Evolutionary conservation across 92 coral and sea anemone genomes (phyloP), one percentile per base, ranked within the genome.

Genomic region (Phenganax marumi): DNA sequence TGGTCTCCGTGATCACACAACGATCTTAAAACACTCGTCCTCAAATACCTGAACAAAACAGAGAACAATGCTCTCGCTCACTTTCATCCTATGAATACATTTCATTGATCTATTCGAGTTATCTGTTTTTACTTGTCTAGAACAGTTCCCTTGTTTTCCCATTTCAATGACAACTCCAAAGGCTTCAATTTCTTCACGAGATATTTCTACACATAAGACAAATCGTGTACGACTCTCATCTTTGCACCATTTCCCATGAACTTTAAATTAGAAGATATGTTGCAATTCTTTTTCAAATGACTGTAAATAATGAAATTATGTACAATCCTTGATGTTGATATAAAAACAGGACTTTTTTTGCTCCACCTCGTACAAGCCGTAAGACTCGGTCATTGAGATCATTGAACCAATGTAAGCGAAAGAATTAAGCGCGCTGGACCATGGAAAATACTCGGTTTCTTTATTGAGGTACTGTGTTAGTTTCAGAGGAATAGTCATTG

Each of bases 131-230:
- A 95, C 98, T 80, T 92, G 53, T 95, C 88, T 56, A 95, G 84
- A 43, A 90, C 85, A 25, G 87, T 89, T 10, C 98, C 98, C 18
- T 88, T 86, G 73, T 90, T 87, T 66, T 85, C 86, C 97, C 97
- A 92, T 75, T 97, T 93, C 8, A 95, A 86, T 48, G 89, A 87
- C 52, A 89, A 78, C 50, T 88, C 98, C 52, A 95, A 80, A 13
- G 98, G 98, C 85, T 95, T 95, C 39, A 95, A 82, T 51, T 95
- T 95, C 64, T 86, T 81, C 56, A 89, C 92, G 60, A 95, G 93
- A 86, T 95, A 95, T 81, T 91, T 86, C 98, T 95, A 78, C 9
- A 52, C 43, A 19, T 9, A 18, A 57, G 14, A 47, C 12, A 70
- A 0, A 70, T 25, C 14, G 19, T 0, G 81, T 12, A 79, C 17